A percentile compares a stretch with the other conserved stretches of the same genome.
These are phyloP conservation scores for Megaceryle maxima DNA, from an alignment of 2,113 vertebrate genomes.

Conservation along the genomic window DNA sequence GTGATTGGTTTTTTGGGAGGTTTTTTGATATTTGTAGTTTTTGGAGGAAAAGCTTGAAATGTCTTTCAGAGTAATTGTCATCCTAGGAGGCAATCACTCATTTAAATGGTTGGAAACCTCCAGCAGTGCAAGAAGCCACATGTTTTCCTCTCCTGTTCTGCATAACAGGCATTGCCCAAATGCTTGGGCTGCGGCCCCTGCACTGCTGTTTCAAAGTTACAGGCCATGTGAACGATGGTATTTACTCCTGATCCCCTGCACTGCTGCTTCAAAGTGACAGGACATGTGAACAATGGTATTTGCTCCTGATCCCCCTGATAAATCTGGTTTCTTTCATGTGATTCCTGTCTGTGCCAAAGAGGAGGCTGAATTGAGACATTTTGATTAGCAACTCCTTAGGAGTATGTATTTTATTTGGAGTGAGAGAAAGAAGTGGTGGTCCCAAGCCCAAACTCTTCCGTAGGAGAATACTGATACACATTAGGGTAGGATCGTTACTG, in stretches of 20 bases:
- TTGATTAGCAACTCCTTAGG: neutral
- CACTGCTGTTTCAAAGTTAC: neutral
- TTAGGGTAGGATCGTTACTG: fast-evolving
- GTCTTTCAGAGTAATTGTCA: neutral
- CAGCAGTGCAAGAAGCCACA: neutral
- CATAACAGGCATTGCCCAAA: neutral
- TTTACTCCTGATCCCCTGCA: neutral
- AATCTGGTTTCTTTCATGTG: neutral
- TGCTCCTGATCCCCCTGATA: neutral
- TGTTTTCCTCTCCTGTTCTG: neutral
- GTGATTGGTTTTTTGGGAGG: too few species aligned
- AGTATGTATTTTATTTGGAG: neutral
- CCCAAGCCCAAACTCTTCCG: neutral
- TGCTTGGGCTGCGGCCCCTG: neutral
- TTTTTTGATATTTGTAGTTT: neutral
- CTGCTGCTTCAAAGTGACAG: neutral
- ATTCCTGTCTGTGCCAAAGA: fast-evolving
- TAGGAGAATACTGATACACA: neutral
- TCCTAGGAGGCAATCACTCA: neutral
- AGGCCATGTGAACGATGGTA: neutral
- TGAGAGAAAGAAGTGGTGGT: neutral
- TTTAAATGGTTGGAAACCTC: neutral
- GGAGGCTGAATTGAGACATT: neutral
- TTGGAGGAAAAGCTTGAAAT: neutral
- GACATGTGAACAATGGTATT: neutral